Conservation (phyloP, 2,888 invertebrate genomes). For the Pollenia griseotomentosa region DNA sequence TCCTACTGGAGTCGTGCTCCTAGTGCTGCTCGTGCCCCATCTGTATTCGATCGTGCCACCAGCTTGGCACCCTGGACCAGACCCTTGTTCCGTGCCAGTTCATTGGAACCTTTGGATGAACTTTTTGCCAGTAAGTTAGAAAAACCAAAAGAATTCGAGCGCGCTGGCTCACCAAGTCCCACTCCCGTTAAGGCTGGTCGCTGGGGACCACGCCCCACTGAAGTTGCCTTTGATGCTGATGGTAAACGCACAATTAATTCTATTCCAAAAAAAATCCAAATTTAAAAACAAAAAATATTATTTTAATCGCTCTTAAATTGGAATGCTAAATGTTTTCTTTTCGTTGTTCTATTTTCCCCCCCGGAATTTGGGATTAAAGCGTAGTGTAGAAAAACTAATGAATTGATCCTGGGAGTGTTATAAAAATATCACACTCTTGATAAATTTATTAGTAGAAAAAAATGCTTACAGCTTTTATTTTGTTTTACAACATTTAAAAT, state of each 20-base stretch:
- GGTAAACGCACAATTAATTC: constrained; percentile 85
- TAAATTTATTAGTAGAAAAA: constrained; percentile 17
- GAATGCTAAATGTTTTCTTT: constrained; percentile 60
- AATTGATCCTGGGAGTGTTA: neutral
- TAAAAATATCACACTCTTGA: neutral
- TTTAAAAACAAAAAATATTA: neutral
- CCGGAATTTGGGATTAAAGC: neutral
- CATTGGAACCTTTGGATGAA: constrained; percentile 83
- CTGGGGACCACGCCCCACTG: constrained; percentile 88
- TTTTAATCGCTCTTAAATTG: constrained; percentile 44
- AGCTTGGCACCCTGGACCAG: constrained; percentile 81
- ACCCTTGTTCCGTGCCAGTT: constrained; percentile 82
- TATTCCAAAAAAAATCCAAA: constrained; percentile 12
- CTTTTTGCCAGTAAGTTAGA: constrained; percentile 82
- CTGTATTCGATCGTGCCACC: constrained; percentile 81
- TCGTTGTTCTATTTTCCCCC: neutral
- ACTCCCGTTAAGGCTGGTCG: constrained; percentile 90
- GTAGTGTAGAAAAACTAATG: constrained; percentile 15
- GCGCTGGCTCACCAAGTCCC: constrained; percentile 87
- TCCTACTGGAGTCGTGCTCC: constrained; percentile 78
- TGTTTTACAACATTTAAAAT: constrained; percentile 14
- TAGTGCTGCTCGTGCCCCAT: constrained; percentile 79
- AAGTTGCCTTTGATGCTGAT: constrained; percentile 90
- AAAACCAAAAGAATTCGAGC: constrained; percentile 80
- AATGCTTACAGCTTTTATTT: constrained; percentile 53